A percentile compares a stretch with the other conserved stretches of the same genome.
Conservation (phyloP, 2,797 vertebrate genomes). For the Enteromius argenteus region DNA sequence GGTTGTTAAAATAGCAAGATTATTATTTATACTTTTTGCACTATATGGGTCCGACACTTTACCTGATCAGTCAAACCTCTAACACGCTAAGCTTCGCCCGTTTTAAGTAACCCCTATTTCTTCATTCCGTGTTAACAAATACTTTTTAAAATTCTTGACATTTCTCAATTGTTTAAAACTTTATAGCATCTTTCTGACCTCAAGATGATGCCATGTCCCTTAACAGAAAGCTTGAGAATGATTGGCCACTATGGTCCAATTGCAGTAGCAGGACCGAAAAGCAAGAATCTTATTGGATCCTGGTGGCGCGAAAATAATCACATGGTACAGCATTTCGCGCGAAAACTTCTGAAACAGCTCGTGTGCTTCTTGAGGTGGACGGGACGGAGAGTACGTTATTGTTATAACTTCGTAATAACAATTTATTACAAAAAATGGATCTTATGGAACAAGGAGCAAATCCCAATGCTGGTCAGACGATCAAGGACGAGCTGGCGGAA, state of each 20-base stretch:
- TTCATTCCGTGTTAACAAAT: not conserved
- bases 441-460: constrained; percentile 77
- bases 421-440: constrained; percentile 80
- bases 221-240: not conserved
- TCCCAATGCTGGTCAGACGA: constrained; percentile 72
- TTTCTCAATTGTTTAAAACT: not conserved
- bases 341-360: constrained; percentile 69
- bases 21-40: not conserved
- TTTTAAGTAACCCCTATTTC: not conserved
- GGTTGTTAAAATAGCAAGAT: not conserved
- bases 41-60: not conserved
- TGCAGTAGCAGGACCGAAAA: not conserved
- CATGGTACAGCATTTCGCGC: constrained; percentile 75
- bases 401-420: constrained; percentile 48
- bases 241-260: constrained; percentile 56
- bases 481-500: constrained; percentile 95
- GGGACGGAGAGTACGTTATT: not conserved
- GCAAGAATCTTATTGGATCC: constrained; percentile 73
- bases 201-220: not conserved
- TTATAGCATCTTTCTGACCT: not conserved
- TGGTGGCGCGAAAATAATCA: constrained; percentile 79
- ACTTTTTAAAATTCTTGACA: too few relatives aligned
- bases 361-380: constrained; percentile 41
- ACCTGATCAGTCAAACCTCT: not conserved
- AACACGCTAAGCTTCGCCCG: not conserved